Percentiles rank a stretch among this genome's conserved stretches.
Evolutionary conservation across 2,113 vertebrate genomes (phyloP).

Genomic region (Aptenodytes patagonicus): DNA sequence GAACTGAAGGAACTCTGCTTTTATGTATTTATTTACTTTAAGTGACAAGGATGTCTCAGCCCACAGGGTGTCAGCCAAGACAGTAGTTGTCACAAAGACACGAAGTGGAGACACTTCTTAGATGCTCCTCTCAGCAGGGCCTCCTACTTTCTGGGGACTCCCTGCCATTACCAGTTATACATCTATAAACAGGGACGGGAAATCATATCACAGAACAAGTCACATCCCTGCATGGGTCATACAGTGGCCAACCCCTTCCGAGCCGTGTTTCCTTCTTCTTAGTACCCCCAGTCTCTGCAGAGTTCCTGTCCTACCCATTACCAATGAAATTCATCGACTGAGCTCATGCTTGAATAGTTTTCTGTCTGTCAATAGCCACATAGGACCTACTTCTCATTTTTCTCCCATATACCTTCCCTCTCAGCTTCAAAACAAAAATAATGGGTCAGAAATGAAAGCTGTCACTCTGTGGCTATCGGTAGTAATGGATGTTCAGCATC

Average conservation of each 20-base stretch:
- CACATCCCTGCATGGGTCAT: not conserved
- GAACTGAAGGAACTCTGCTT: not conserved
- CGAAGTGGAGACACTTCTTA: not conserved
- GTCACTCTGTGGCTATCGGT: fast-evolving
- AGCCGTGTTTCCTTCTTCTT: not conserved
- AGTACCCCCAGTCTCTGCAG: not conserved
- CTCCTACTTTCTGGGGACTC: not conserved
- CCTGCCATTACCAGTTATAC: not conserved
- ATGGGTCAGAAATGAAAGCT: not conserved
- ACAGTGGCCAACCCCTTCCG: fast-evolving
- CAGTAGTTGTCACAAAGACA: not conserved
- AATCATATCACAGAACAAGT: not conserved
- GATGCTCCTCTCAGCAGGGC: not conserved
- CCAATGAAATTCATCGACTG: not conserved
- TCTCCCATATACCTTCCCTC: not conserved
- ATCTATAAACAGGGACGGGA: not conserved
- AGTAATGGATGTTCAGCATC: not conserved
- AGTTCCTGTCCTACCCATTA: not conserved
- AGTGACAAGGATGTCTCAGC: not conserved
- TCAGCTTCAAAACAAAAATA: not conserved
- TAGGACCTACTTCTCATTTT: not conserved
- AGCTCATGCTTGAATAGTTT: not conserved
- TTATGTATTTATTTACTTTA: not conserved
- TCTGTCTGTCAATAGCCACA: not conserved
- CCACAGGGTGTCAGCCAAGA: fast-evolving